A percentile compares a stretch with the other conserved stretches of the same genome.
Evolutionary conservation across 1,140 invertebrate species (phyloP).

Genomic region (Leptonema lineaticorne): DNA sequence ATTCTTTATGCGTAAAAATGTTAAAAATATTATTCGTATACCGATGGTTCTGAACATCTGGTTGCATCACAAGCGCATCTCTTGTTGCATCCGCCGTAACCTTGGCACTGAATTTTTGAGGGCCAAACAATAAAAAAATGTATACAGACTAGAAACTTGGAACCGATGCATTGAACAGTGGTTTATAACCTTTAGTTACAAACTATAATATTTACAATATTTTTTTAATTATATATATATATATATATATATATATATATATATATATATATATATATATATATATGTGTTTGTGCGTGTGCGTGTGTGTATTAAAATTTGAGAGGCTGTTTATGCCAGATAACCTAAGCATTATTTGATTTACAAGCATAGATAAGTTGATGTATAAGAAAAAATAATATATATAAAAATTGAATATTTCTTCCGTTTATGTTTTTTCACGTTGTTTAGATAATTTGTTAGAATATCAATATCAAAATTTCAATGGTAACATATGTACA

Average conservation of each 20-base stretch:
- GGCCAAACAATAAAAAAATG: conserved; percentile 22
- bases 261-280: neutral
- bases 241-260: neutral
- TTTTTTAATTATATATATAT: neutral
- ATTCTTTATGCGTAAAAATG: too few relatives aligned
- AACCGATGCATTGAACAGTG: conserved; percentile 12
- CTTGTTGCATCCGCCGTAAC: conserved; percentile 19
- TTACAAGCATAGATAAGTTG: too few relatives aligned
- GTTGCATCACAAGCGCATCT: conserved; percentile 8
- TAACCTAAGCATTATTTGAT: too few relatives aligned
- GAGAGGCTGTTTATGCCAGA: too few relatives aligned
- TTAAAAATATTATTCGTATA: too few relatives aligned
- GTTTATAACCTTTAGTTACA: neutral
- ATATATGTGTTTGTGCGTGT: neutral
- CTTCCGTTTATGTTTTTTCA: too few relatives aligned
- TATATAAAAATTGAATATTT: too few relatives aligned
- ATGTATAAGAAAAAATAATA: too few relatives aligned
- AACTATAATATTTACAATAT: neutral
- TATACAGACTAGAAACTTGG: conserved; percentile 4
- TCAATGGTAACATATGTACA: too few relatives aligned
- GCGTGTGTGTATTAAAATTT: too few relatives aligned
- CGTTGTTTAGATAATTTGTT: too few relatives aligned
- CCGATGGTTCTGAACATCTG: neutral
- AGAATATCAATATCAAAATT: too few relatives aligned
- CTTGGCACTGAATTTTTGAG: conserved; percentile 31